Base-by-base conservation (phyloP, 2,113 vertebrate species). In the Hippocampus mohnikei region DNA sequence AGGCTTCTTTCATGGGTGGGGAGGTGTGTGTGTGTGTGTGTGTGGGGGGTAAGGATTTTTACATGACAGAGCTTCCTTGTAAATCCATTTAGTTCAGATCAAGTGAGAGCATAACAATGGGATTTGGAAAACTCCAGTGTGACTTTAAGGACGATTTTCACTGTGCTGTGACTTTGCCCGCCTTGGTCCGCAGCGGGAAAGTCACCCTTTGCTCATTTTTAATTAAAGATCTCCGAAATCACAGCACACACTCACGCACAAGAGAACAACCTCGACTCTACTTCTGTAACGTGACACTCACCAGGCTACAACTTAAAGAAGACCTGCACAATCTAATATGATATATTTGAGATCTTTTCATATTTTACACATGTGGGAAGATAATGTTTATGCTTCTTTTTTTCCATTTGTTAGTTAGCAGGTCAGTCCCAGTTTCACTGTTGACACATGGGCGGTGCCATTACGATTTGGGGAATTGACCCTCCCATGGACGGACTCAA, bases 171-270 rank as follows among this genome's bases (percentile, higher is more conserved):
- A 58, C 5, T 46, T 67, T 58, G 18, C 4, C 10, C 25, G 10
- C 33, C 23, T 64, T 33, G 48, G 56, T 63, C 21, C 21, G 15
- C 25, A 52, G 8, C 52, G 44, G 63, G 27, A n/a, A 56, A 72
- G 52, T 46, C 40, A 41, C 13, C 46, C 52, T 48, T 66, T 58
- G 58, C 42, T 12, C 37, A 21, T 25, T 40, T 59, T 44, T 46
- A 40, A 61, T 66, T 48, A 27, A 63, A 59, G 59, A 53, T 42
- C 42, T 56, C 40, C 61, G 4, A 41, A 23, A 63, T 33, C 67
- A 62, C 63, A 48, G 12, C 18, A 21, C 12, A 65, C 18, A 41
- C 40, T 11, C 9, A 15, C 18, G n/a, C 12, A 40, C 25, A n/a
- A 16, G 5, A 55, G 21, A 44, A 60, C 11, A 56, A 15, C 66